Percentiles rank a stretch among this genome's conserved stretches.
Evolutionary conservation across 2,888 invertebrate genomes (phyloP).

Genomic region (Drosophila maculinotata): DNA sequence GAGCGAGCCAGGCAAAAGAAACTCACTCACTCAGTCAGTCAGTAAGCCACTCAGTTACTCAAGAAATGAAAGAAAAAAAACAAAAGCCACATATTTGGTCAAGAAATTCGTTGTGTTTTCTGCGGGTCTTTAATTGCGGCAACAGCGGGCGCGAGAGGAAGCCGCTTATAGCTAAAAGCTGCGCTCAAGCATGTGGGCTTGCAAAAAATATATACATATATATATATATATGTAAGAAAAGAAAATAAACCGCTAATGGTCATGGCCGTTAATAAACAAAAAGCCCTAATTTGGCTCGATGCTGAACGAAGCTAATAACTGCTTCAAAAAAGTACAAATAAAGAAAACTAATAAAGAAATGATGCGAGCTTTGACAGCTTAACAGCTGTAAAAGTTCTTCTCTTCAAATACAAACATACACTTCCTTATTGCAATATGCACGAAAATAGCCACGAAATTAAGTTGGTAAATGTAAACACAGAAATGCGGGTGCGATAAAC

Average conservation of each 20-base stretch:
- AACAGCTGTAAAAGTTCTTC: no score
- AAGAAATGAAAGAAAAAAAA: constrained; percentile 26
- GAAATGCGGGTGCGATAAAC: constrained; percentile 22
- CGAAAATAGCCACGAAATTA: constrained; percentile 43
- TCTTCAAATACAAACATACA: constrained; percentile 20
- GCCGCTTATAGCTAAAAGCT: constrained; percentile 50
- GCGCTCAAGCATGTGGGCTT: constrained; percentile 54
- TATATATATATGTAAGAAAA: constrained; percentile 12
- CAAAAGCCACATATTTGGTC: constrained; percentile 76
- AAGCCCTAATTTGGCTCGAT: constrained; percentile 70
- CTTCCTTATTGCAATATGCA: constrained; percentile 46
- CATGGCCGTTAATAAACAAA: constrained; percentile 72
- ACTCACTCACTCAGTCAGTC: constrained; percentile 24
- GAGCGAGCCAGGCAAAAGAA: constrained; percentile 24
- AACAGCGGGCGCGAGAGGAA: constrained; percentile 58
- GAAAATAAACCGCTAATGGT: constrained; percentile 73
- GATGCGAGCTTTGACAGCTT: constrained; percentile 16
- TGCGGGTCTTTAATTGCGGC: constrained; percentile 62
- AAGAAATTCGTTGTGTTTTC: constrained; percentile 42
- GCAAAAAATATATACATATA: constrained; percentile 22
- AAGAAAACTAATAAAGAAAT: constrained; percentile 16
- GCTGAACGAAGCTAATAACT: constrained; percentile 41
- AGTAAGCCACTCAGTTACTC: constrained; percentile 2
- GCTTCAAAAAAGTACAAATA: constrained; percentile 4
- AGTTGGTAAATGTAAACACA: constrained; percentile 43